Evolutionary conservation across 2,113 vertebrate species (phyloP), one percentile per base, ranked within the genome.

Genomic region (Scartelaos histophorus): DNA sequence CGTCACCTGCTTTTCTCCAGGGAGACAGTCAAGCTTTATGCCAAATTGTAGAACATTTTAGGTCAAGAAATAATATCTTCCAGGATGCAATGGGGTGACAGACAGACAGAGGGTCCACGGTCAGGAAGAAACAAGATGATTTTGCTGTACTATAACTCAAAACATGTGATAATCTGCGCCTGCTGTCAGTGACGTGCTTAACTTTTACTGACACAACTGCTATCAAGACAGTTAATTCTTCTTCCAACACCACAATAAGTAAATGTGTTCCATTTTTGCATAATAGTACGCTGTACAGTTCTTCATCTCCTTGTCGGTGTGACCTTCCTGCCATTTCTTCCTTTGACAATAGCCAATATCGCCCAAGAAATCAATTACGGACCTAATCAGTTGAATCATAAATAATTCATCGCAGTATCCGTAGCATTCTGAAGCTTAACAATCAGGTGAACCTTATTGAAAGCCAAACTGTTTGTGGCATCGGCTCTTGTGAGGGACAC

Each of bases 321-420:
- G 19, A 54, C 51, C 51, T 54, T 54, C 7, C 51, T 54, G 51
- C 19, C 51, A 21, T 19, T 51, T 51, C 38, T 82, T 82, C 75
- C 19, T 73, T 66, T 24, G 17, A 17, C 51, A 66, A 66, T 24
- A 17, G n/a, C 2, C 22, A 0, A 16, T 17, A 57, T 64, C 45
- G 16, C 56, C 62, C 67, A 47, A 77, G 25, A 24, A 67, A 73
- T 86, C 51, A 67, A 62, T 82, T 75, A 66, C 78, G 69, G 74
- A 82, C 67, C 10, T 10, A 66, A 17, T 22, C 21, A 43, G 65
- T 74, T 49, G 57, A 64, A 64, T 64, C 53, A 75, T 79, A 70
- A 73, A 83, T 85, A 71, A 81, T 74, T 75, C 17, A 83, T 65
- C 7, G 62, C 16, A 69, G 70, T 78, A 66, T 21, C 49, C 57